Percentiles rank a stretch among this genome's conserved stretches.
Evolutionary conservation across 2,113 vertebrate species (phyloP).

Genomic region (Eira barbara): DNA sequence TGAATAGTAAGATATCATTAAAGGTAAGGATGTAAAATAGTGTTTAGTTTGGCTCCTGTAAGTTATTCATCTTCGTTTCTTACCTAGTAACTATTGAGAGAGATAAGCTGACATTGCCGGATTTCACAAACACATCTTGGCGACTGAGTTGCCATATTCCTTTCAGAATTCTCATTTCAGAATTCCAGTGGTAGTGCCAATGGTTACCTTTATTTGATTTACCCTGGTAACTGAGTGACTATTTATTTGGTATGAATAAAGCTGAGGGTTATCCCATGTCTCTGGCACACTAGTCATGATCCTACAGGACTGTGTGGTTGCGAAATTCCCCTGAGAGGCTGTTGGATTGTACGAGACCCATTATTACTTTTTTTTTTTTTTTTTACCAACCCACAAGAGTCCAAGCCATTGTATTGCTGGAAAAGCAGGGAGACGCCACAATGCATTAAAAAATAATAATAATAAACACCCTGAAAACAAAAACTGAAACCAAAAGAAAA

Average conservation of each 20-base stretch:
- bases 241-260: slow-evolving; percentile 37
- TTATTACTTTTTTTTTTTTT: slow-evolving; percentile 11
- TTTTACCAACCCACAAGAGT: slow-evolving; percentile 2
- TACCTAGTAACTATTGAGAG: background rate
- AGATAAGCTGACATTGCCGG: background rate
- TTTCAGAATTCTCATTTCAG: slow-evolving; percentile 35
- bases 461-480: background rate
- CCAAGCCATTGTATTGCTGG: background rate
- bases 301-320: background rate
- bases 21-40: background rate
- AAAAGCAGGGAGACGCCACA: background rate
- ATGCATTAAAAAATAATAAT: background rate
- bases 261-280: background rate
- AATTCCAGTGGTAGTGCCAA: background rate
- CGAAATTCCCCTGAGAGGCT: background rate
- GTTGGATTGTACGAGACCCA: background rate
- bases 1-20: background rate
- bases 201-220: background rate
- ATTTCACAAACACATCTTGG: slow-evolving; percentile 22
- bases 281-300: background rate
- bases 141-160: background rate
- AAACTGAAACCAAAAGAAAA: background rate
- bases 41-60: background rate
- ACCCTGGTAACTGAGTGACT: background rate
- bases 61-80: background rate